Base-by-base conservation (phyloP, 2,113 vertebrate genomes). In the Acanthisitta chloris region DNA sequence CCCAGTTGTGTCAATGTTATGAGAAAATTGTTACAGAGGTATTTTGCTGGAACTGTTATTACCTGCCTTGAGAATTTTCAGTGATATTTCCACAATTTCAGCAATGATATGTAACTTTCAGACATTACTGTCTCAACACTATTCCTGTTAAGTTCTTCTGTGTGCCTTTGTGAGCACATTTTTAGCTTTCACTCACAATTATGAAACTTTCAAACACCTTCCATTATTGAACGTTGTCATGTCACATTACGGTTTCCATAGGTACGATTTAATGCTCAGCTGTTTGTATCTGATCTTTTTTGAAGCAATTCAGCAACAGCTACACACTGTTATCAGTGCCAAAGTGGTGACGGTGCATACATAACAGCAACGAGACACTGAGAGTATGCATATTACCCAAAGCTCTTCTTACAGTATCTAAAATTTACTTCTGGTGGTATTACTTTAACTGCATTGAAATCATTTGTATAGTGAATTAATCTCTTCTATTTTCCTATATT, bases 131-230 rank as follows among this genome's bases (percentile, higher is more conserved):
- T 66, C 64, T 88, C 80, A 90, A 78, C 43, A 59, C 6, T 34
- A 16, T 10, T 67, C 28, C 34, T 73, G 21, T 59, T 51, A 90
- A 54, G 24, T 66, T 61, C 55, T 71, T 58, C 51, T 45, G 8
- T 16, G 17, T 81, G 69, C 13, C 42, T 67, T 73, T 91, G n/a
- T 43, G 57, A 91, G 65, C 28, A 29, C 16, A 61, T 33, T 88
- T 94, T 89, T 61, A 73, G 73, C 45, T 86, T 95, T 89, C 65
- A 24, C 33, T 95, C 70, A 46, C 67, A 88, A 93, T 71, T 52
- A 26, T 9, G 10, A 80, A 92, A 92, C 36, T 69, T 86, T 79
- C 40, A 51, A 64, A 49, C 67, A 92, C 17, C 12, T 78, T 57
- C 46, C 29, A 57, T 73, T 80, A 83, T 6, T 43, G 38, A 73